phyloP scores from a whole-genome alignment of 2,888 invertebrate species.

The Eristalis pertinax region DNA sequence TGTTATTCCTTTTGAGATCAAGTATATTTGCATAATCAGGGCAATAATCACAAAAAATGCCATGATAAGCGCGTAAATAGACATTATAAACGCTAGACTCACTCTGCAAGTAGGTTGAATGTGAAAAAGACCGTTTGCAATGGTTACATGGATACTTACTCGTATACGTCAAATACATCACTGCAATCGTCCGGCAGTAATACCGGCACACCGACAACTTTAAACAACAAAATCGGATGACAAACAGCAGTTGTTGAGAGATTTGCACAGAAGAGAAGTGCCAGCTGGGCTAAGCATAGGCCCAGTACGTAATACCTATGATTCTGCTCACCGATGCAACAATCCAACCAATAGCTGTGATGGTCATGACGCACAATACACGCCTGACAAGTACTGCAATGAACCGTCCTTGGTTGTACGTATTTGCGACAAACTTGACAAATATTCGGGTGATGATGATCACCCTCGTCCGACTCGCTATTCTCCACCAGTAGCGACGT shows the following conservation, averaged over 20 bases:
- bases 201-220: slow-evolving; percentile 81
- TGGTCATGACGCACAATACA: slow-evolving; percentile 90
- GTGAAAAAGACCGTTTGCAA: neutral
- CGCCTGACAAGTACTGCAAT: slow-evolving; percentile 91
- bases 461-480: slow-evolving; percentile 75
- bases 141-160: slow-evolving; percentile 83
- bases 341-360: slow-evolving; percentile 92
- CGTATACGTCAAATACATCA: slow-evolving; percentile 90
- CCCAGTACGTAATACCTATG: slow-evolving; percentile 88
- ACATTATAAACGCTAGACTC: slow-evolving; percentile 84
- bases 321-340: slow-evolving; percentile 91
- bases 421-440: slow-evolving; percentile 85
- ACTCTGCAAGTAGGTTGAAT: slow-evolving; percentile 81
- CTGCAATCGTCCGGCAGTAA: slow-evolving; percentile 92
- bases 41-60: slow-evolving; percentile 82
- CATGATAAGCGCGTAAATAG: slow-evolving; percentile 83
- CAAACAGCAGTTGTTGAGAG: slow-evolving; percentile 92
- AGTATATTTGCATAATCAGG: slow-evolving; percentile 81
- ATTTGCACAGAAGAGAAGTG: slow-evolving; percentile 89
- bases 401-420: slow-evolving; percentile 87
- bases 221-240: slow-evolving; percentile 85
- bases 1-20: slow-evolving; percentile 82
- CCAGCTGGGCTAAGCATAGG: slow-evolving; percentile 85
- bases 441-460: slow-evolving; percentile 77
- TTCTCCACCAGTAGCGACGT: slow-evolving; percentile 77